These are phyloP conservation scores for Fundulus diaphanus DNA, from an alignment of 2,797 vertebrate species.

Conservation along the genomic window DNA sequence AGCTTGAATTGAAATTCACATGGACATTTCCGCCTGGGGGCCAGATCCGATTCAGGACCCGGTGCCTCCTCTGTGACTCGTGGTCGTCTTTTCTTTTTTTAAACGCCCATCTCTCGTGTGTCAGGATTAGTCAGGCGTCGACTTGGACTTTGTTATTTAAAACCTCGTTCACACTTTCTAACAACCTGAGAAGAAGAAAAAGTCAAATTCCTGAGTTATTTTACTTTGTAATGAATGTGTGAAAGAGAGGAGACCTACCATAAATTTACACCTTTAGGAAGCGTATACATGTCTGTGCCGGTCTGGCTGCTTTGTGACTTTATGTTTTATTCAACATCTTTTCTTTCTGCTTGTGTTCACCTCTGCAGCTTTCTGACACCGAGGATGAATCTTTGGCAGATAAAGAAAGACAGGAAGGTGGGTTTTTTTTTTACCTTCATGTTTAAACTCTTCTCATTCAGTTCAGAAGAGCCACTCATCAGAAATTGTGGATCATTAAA, in stretches of 20 bases:
- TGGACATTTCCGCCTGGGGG: constrained; percentile 25
- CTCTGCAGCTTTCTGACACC: constrained; percentile 22
- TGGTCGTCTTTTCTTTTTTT: constrained; percentile 34
- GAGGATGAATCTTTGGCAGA: constrained; percentile 17
- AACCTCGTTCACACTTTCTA: constrained; percentile 36
- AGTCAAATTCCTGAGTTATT: constrained; percentile 67
- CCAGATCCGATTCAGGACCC: constrained; percentile 23
- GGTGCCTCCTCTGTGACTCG: not conserved
- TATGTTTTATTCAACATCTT: constrained; percentile 77
- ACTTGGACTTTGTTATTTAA: constrained; percentile 61
- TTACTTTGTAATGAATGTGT: constrained; percentile 78
- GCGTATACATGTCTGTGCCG: constrained; percentile 24
- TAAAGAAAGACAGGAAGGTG: constrained; percentile 2
- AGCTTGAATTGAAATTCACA: constrained; percentile 56
- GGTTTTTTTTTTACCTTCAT: not conserved
- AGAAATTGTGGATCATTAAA: too few species aligned
- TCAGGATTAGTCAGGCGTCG: constrained; percentile 50
- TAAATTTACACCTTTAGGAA: constrained; percentile 60
- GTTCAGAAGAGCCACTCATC: too few species aligned
- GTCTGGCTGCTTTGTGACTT: constrained; percentile 45
- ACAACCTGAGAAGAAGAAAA: constrained; percentile 34
- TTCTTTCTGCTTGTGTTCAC: constrained; percentile 33
- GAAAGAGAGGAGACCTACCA: constrained; percentile 49
- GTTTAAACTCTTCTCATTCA: not conserved
- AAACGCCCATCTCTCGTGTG: constrained; percentile 51